Percentiles rank a stretch among this genome's conserved stretches.
Evolutionary conservation across 2,113 vertebrate genomes (phyloP).

Genomic region (Pongo pygmaeus): DNA sequence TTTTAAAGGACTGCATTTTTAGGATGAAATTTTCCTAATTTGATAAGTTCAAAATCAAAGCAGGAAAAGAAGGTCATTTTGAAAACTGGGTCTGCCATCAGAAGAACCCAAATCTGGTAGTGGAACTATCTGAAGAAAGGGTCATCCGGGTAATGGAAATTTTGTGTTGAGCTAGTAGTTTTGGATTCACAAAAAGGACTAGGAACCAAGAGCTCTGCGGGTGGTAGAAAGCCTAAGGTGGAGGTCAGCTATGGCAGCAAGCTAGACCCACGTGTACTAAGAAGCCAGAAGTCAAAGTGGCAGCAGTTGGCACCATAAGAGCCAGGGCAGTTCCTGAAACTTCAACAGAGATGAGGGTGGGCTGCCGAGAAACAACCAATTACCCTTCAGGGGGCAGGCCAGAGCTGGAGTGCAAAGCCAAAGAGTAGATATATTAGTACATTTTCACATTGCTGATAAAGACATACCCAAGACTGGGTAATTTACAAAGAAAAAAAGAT

Average conservation of each 20-base stretch:
- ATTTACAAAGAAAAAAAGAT: too few species aligned
- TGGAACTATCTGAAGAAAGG: background rate
- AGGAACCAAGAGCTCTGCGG: background rate
- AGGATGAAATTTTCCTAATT: background rate
- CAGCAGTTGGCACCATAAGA: background rate
- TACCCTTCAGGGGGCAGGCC: background rate
- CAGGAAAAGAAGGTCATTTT: background rate
- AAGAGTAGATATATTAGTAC: background rate
- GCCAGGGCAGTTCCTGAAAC: background rate
- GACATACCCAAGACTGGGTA: too few species aligned
- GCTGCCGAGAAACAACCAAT: background rate
- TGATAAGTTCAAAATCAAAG: background rate
- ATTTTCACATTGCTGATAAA: too few species aligned
- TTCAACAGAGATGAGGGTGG: background rate
- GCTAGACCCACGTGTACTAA: background rate
- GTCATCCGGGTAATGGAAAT: background rate
- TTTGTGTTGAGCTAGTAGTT: background rate
- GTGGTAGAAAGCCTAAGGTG: too few species aligned
- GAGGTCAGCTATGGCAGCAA: background rate
- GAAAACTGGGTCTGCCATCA: background rate
- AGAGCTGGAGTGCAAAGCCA: background rate
- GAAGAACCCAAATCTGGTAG: background rate
- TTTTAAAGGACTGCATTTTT: background rate
- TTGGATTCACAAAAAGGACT: background rate
- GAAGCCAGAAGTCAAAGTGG: background rate